Base-by-base conservation (phyloP, 2,113 vertebrate genomes). In the Leptobrachium leishanense region DNA sequence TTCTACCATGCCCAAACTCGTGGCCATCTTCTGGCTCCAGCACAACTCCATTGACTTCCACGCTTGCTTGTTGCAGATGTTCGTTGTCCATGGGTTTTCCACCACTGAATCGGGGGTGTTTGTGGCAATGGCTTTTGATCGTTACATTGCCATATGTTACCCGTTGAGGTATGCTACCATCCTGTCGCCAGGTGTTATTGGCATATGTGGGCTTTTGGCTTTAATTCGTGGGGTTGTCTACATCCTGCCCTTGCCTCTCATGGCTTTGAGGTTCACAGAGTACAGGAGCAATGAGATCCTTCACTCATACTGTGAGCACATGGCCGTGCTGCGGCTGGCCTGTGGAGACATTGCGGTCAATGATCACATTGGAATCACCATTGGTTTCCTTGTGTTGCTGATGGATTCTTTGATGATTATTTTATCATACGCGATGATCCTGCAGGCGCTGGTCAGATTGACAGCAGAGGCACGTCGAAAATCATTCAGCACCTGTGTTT, bases 251-350 rank as follows among this genome's bases (percentile, higher is more conserved):
- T 2, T 81, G 41, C 66, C 72, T 9, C 54, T 81, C 5, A 10
- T 75, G 5, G 50, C 53, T n/a, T 15, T 1, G 7, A 63, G 66
- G 12, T 72, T 81, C 39, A 20, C 55, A 15, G 40, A 6, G 15
- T 82, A 72, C 20, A 57, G 15, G 42, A 68, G 65, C 20, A 74
- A 68, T 40, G 10, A 67, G 3, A 82, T 82, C 12, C 41, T 69
- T 8, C 75, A 77, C 65, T 78, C 74, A 1, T 78, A 72, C 63
- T 82, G 81, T 42, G 76, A 82, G 59, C 81, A 79, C 54, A 82
- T 82, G 81, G 76, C 81, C 0, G 71, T 82, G 46, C 69, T 79
- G 4, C 39, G 71, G 40, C 40, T 82, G 3, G 69, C 81, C 40
- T 82, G 83, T n/a, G 57, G 57, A 15, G 74, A 74, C 2, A 8